These are phyloP conservation scores for Lethenteron camtschaticum DNA, from an alignment of 2,113 vertebrate species.

Conservation along the genomic window DNA sequence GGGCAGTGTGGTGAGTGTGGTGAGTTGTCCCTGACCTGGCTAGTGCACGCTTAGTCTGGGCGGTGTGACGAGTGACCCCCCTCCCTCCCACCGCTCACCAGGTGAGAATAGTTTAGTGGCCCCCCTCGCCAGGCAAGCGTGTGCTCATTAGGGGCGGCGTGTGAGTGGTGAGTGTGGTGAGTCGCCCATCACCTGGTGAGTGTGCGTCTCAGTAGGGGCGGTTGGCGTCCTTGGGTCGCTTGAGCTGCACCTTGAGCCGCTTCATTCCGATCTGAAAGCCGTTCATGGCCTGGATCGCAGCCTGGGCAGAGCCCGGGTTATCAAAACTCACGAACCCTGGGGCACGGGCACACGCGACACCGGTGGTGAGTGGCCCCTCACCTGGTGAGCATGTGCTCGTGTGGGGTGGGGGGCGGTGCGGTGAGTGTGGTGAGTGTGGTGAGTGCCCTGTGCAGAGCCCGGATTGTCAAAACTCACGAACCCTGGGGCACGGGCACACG, in stretches of 20 bases:
- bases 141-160: too few relatives aligned
- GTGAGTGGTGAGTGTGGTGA: too few relatives aligned
- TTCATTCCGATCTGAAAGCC: slow-evolving; percentile 98
- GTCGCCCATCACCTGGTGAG: too few relatives aligned
- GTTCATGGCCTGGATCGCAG: slow-evolving; percentile 94
- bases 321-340: slow-evolving; percentile 96
- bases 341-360: background rate
- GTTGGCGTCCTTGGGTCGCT: slow-evolving; percentile 82
- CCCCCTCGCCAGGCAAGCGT: too few relatives aligned
- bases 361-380: too few relatives aligned
- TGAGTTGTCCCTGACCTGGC: too few relatives aligned
- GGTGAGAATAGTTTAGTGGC: too few relatives aligned
- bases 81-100: too few relatives aligned
- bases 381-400: slow-evolving; percentile 21
- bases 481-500: slow-evolving; percentile 24
- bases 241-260: slow-evolving; percentile 90
- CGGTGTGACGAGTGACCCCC: too few relatives aligned
- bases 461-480: slow-evolving; percentile 99
- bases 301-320: slow-evolving; percentile 88
- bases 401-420: slow-evolving; percentile 87
- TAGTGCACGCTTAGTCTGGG: too few relatives aligned
- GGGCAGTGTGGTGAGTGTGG: too few relatives aligned
- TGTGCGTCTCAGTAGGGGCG: slow-evolving; percentile 63
- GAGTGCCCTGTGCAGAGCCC: slow-evolving; percentile 76
- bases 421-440: slow-evolving; percentile 47